These are phyloP conservation scores for Anguilla anguilla DNA, from an alignment of 2,797 vertebrate genomes.

Conservation along the genomic window DNA sequence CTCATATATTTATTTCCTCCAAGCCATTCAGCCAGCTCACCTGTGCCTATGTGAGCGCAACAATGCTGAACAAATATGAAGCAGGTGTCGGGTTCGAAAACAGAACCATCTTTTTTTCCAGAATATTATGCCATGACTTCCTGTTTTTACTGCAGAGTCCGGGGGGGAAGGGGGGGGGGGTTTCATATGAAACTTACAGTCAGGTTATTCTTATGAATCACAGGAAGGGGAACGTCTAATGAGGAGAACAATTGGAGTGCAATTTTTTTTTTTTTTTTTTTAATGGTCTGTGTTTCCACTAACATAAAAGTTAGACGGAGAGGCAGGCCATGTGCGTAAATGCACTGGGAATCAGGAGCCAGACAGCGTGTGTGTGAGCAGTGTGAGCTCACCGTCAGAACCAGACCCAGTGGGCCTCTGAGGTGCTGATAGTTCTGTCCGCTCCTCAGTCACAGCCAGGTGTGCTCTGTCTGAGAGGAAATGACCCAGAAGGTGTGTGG, in stretches of 20 bases:
- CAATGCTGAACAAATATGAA: background rate
- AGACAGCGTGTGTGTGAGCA: background rate
- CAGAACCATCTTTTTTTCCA: background rate
- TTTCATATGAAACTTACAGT: background rate
- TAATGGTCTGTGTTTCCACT: too few relatives aligned
- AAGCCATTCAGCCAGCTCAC: background rate
- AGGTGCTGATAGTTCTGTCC: background rate
- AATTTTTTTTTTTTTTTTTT: too few relatives aligned
- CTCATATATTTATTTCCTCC: background rate
- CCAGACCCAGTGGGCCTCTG: background rate
- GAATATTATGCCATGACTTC: background rate
- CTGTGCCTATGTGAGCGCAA: constrained; percentile 30
- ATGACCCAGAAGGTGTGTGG: background rate
- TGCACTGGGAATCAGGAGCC: background rate
- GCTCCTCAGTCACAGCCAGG: background rate
- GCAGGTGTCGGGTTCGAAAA: constrained; percentile 42
- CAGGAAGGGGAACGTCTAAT: background rate
- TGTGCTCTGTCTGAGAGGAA: constrained; percentile 6
- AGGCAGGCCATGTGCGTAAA: too few relatives aligned
- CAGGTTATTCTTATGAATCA: background rate
- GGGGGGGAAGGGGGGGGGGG: too few relatives aligned
- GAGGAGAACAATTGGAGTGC: too few relatives aligned
- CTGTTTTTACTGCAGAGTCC: background rate
- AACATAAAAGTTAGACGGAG: too few relatives aligned
- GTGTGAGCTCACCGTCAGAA: background rate